Evolutionary conservation across 2,113 vertebrate species (phyloP).

Genomic region (Gallinago undulata): DNA sequence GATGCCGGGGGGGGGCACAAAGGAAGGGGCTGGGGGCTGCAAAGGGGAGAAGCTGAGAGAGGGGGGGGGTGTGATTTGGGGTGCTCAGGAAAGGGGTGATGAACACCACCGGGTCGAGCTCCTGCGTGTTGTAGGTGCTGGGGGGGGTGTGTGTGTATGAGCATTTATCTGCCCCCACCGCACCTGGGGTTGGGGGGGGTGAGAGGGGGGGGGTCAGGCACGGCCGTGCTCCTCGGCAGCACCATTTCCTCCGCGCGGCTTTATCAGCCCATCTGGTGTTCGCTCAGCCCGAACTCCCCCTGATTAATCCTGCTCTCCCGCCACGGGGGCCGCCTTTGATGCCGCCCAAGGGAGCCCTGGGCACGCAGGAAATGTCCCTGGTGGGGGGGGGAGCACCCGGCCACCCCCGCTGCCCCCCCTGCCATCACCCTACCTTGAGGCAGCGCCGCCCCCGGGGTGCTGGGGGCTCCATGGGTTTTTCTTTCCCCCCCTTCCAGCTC

Average conservation of each 20-base stretch:
- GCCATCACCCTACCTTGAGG: conserved; percentile 79
- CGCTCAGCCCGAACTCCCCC: conserved; percentile 80
- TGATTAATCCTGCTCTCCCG: conserved; percentile 83
- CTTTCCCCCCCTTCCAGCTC: background rate
- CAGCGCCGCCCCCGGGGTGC: background rate
- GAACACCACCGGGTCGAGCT: background rate
- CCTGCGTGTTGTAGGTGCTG: conserved; percentile 31
- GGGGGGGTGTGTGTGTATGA: conserved; percentile 20
- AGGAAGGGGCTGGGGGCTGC: background rate
- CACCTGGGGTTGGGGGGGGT: conserved; percentile 58
- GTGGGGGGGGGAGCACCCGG: conserved; percentile 56
- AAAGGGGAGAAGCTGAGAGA: background rate
- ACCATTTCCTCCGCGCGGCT: conserved; percentile 85
- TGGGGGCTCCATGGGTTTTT: background rate
- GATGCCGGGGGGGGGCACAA: fast-evolving
- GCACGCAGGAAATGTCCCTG: conserved; percentile 75
- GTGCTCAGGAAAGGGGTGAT: background rate
- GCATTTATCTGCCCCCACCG: conserved; percentile 54
- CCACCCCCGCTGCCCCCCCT: conserved; percentile 57
- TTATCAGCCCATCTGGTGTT: conserved; percentile 86
- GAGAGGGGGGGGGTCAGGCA: conserved; percentile 71
- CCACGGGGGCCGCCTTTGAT: conserved; percentile 79
- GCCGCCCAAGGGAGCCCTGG: conserved; percentile 70
- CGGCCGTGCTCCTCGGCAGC: conserved; percentile 78
- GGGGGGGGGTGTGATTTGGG: background rate